phyloP scores from a whole-genome alignment of 2,888 invertebrate genomes.

The Nycteola revayana region DNA sequence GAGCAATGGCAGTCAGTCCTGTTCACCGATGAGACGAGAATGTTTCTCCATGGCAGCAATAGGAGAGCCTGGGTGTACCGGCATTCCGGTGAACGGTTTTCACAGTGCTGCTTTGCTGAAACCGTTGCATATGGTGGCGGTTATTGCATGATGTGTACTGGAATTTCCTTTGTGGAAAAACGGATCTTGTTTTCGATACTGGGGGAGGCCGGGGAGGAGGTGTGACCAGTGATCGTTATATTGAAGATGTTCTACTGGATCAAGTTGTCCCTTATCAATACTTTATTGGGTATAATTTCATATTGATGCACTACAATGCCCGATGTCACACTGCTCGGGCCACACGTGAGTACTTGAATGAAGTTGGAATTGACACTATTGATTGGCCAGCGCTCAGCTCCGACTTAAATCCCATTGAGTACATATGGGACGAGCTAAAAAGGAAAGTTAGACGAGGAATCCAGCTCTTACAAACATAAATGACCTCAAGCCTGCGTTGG shows the following conservation, averaged over 20 bases:
- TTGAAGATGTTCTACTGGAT: constrained; percentile 5
- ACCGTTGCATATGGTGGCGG: constrained; percentile 11
- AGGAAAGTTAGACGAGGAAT: no score
- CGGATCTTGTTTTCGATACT: constrained; percentile 1
- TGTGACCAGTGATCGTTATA: constrained; percentile 3
- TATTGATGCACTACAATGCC: not conserved
- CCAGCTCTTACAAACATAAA: no score
- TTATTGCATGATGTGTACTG: constrained; percentile 14
- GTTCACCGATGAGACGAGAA: constrained; percentile 9
- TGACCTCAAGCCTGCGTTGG: no score
- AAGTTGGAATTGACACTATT: no score
- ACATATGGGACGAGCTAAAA: no score
- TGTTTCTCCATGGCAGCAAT: constrained; percentile 5
- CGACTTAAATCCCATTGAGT: no score
- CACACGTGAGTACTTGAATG: not conserved
- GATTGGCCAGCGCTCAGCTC: no score
- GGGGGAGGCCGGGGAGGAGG: constrained; percentile 2
- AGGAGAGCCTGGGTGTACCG: constrained; percentile 10
- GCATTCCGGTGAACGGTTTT: no score
- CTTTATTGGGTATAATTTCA: constrained; percentile 9
- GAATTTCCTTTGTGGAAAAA: constrained; percentile 7
- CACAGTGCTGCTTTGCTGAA: no score
- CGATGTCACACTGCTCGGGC: no score
- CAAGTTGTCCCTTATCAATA: constrained; percentile 5
- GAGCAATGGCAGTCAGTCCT: constrained; percentile 3